Conservation (phyloP, 1,140 invertebrate genomes). For the Meloidogyne hapla region DNA sequence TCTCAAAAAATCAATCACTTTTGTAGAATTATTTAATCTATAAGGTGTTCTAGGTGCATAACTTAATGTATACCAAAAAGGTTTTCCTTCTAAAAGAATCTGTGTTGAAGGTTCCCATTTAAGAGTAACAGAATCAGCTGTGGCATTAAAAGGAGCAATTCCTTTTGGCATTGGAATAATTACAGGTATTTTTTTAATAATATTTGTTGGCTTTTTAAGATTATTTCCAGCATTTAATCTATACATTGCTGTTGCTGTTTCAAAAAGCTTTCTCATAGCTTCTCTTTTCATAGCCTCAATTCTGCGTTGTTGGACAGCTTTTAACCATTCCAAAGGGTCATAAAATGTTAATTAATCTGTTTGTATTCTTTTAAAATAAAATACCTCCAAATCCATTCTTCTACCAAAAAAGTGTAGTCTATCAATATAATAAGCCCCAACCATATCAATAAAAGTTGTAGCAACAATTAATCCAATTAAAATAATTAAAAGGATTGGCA, state of each 20-base stretch:
- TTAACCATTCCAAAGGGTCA: constrained; percentile 62
- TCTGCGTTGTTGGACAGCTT: constrained; percentile 61
- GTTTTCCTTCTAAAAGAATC: constrained; percentile 52
- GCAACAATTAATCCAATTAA: constrained; percentile 56
- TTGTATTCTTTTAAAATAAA: not conserved
- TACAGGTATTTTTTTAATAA: constrained; percentile 3
- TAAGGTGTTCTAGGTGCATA: constrained; percentile 40
- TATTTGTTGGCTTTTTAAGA: constrained; percentile 44
- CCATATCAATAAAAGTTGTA: constrained; percentile 61
- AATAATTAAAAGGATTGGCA: constrained; percentile 50
- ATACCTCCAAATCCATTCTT: constrained; percentile 54
- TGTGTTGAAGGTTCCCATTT: constrained; percentile 57
- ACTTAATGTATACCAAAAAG: constrained; percentile 63
- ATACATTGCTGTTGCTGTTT: constrained; percentile 59
- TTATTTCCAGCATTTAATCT: constrained; percentile 15
- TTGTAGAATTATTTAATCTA: constrained; percentile 16
- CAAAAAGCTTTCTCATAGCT: constrained; percentile 63
- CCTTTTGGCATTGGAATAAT: constrained; percentile 46
- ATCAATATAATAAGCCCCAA: constrained; percentile 63
- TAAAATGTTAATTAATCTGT: constrained; percentile 19
- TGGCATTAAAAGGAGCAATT: constrained; percentile 58
- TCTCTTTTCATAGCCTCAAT: constrained; percentile 64
- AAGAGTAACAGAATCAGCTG: constrained; percentile 60
- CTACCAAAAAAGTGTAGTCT: constrained; percentile 61
- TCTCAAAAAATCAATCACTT: constrained; percentile 63